These are phyloP conservation scores for Drosophila miranda DNA, from an alignment of 1,140 invertebrate genomes.

Conservation along the genomic window DNA sequence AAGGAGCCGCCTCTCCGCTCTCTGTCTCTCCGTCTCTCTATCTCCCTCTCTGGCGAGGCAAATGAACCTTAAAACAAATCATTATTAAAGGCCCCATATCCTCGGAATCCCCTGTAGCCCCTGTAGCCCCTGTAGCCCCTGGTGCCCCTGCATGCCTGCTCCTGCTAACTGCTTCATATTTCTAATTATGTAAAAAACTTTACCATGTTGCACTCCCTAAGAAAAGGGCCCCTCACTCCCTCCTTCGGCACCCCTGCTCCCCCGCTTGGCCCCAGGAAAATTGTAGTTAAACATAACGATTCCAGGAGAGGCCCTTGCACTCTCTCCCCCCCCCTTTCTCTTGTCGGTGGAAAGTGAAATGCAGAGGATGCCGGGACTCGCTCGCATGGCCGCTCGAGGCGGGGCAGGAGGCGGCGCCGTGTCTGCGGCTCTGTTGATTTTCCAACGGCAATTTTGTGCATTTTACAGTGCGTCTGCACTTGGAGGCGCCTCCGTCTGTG, in stretches of 20 bases:
- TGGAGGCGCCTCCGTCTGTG: not conserved
- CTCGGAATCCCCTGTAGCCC: conserved; percentile 6
- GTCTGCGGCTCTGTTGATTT: conserved; percentile 54
- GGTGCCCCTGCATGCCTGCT: not conserved
- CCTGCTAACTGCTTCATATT: conserved; percentile 49
- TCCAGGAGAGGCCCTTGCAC: conserved; percentile 18
- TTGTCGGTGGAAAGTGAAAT: conserved; percentile 55
- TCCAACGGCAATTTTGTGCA: conserved; percentile 66
- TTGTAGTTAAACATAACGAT: conserved; percentile 71
- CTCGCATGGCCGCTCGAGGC: too few relatives aligned
- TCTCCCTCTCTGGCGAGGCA: conserved; percentile 37
- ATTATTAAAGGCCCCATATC: conserved; percentile 62
- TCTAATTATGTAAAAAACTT: conserved; percentile 75
- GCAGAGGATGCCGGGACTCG: conserved; percentile 13
- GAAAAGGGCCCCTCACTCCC: conserved; percentile 7
- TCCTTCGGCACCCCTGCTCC: not conserved
- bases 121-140: not conserved
- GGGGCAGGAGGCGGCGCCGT: conserved; percentile 3
- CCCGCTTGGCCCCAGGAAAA: conserved; percentile 41
- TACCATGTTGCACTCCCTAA: conserved; percentile 49
- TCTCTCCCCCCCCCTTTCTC: not conserved
- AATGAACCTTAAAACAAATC: conserved; percentile 76
- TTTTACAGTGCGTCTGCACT: conserved; percentile 38
- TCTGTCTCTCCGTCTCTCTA: conserved; percentile 2
- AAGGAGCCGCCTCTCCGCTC: conserved; percentile 17